Evolutionary conservation across 2,113 vertebrate genomes (phyloP).

Genomic region (Oncorhynchus mykiss): DNA sequence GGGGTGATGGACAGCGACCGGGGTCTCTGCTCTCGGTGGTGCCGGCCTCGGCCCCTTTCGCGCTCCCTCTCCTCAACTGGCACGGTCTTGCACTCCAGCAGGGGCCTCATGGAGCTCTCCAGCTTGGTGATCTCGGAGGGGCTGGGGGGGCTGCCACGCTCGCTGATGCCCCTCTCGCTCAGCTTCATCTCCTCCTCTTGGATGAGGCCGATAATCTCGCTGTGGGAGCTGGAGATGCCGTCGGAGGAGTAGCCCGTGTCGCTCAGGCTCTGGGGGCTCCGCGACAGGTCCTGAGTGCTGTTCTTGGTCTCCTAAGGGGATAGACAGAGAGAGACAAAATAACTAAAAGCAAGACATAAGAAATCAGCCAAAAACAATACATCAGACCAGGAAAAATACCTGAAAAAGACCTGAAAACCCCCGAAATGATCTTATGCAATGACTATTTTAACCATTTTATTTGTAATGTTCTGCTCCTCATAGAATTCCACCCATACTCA

Average conservation of each 20-base stretch:
- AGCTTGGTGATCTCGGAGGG: conserved; percentile 91
- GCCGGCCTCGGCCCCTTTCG: conserved; percentile 52
- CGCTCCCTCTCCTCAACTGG: conserved; percentile 69
- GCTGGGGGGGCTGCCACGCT: conserved; percentile 82
- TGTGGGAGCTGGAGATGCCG: conserved; percentile 92
- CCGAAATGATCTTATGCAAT: neutral
- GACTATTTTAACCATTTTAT: neutral
- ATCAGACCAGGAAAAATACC: neutral
- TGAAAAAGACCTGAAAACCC: neutral
- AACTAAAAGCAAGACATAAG: conserved; percentile 30
- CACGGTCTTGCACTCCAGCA: conserved; percentile 79
- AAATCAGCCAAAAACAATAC: neutral
- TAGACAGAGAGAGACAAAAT: no score
- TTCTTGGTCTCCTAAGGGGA: conserved; percentile 83
- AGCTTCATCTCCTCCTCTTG: conserved; percentile 93
- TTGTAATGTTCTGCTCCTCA: neutral
- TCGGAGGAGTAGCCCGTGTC: conserved; percentile 82
- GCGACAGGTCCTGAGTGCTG: conserved; percentile 89
- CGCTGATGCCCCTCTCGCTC: conserved; percentile 80
- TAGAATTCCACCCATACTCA: neutral
- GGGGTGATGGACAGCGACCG: conserved; percentile 90
- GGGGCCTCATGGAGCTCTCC: conserved; percentile 86
- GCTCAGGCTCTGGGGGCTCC: conserved; percentile 80
- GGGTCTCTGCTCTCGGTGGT: conserved; percentile 77
- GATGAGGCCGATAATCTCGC: conserved; percentile 93